These are phyloP conservation scores for Quadroppia sp. DNA, from an alignment of 2,888 invertebrate species.

Conservation along the genomic window DNA sequence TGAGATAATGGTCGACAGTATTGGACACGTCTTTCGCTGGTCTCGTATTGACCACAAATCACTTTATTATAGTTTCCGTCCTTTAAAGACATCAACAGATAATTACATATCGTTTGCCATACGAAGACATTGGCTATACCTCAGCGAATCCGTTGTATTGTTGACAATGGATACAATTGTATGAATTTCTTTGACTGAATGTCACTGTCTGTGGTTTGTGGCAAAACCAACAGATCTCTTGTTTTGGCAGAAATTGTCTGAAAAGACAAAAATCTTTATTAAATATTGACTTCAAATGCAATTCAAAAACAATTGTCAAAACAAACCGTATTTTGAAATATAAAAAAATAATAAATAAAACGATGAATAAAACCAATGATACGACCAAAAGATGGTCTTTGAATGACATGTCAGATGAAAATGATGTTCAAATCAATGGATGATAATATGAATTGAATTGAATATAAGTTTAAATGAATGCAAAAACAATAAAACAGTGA, in stretches of 20 bases:
- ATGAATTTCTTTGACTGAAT: slow-evolving; percentile 14
- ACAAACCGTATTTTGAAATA: too few relatives aligned
- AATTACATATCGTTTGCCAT: too few relatives aligned
- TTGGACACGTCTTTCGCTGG: neutral
- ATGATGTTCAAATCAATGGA: too few relatives aligned
- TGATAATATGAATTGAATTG: too few relatives aligned
- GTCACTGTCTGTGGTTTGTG: neutral
- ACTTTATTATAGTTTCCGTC: slow-evolving; percentile 17
- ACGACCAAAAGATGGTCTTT: too few relatives aligned
- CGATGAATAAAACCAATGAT: too few relatives aligned
- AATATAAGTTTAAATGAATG: too few relatives aligned
- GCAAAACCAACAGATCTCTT: slow-evolving; percentile 2
- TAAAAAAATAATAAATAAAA: too few relatives aligned
- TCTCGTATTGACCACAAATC: neutral
- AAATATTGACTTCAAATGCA: neutral
- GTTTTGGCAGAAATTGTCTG: neutral
- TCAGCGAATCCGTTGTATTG: slow-evolving; percentile 9
- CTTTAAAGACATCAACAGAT: too few relatives aligned
- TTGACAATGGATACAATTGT: neutral
- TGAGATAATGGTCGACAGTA: neutral
- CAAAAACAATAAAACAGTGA: too few relatives aligned
- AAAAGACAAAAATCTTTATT: neutral
- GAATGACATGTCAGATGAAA: too few relatives aligned
- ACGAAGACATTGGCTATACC: too few relatives aligned
- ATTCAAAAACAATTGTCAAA: neutral